Conservation (phyloP, 2,888 invertebrate genomes). For the Disparrhopalites patrizii region DNA sequence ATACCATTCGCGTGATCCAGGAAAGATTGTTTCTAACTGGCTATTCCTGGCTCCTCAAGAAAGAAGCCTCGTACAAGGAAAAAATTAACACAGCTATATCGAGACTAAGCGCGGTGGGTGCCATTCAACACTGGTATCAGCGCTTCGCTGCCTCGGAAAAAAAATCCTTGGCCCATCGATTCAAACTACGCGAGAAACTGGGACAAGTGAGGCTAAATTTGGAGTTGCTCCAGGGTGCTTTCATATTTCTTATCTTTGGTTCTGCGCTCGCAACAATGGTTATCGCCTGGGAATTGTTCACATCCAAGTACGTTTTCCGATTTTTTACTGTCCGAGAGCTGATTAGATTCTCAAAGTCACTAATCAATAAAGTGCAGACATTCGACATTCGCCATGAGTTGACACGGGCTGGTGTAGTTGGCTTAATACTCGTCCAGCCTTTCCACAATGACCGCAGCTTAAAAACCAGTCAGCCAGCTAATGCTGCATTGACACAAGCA, state of each 20-base stretch:
- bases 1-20: conserved; percentile 36
- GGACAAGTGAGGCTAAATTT: conserved; percentile 40
- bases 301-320: conserved; percentile 35
- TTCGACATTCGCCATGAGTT: conserved; percentile 1
- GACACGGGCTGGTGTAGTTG: background rate
- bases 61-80: conserved; percentile 33
- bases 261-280: conserved; percentile 28
- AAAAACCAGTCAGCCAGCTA: background rate
- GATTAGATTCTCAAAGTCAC: background rate
- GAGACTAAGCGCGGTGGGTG: conserved; percentile 33
- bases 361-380: background rate
- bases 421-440: background rate
- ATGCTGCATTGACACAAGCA: no score
- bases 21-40: conserved; percentile 40
- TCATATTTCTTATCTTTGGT: conserved; percentile 42
- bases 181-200: conserved; percentile 37
- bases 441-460: no score
- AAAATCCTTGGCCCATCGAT: conserved; percentile 28
- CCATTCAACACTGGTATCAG: conserved; percentile 37
- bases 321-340: conserved; percentile 34
- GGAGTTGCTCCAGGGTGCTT: conserved; percentile 42
- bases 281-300: conserved; percentile 34
- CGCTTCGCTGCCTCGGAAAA: conserved; percentile 31
- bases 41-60: conserved; percentile 36
- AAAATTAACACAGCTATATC: conserved; percentile 40